Conservation (phyloP, 2,888 invertebrate species). For the Clunio marinus region DNA sequence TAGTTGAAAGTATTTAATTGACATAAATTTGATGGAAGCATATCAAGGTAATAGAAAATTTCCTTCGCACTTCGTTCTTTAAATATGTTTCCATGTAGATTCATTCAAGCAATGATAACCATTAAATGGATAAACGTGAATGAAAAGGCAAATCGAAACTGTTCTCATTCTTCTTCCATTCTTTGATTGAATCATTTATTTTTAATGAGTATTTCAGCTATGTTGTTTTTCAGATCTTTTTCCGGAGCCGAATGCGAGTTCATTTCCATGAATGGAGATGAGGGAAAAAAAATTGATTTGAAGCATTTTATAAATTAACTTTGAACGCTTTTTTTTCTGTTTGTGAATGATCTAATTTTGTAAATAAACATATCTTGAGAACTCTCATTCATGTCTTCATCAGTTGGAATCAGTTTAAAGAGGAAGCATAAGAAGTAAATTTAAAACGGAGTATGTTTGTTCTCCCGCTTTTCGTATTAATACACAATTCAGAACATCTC, state of each 20-base stretch:
- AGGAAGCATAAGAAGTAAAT: too few relatives aligned
- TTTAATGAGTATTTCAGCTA: conserved; percentile 21
- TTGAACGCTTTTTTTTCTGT: neutral
- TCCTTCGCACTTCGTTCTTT: too few relatives aligned
- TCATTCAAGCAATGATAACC: neutral
- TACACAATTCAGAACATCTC: too few relatives aligned
- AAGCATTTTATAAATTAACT: neutral
- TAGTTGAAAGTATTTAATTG: too few relatives aligned
- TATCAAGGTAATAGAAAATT: too few relatives aligned
- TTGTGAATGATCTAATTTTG: neutral
- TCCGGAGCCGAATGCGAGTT: neutral
- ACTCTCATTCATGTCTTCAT: neutral
- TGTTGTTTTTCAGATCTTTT: neutral
- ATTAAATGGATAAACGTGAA: neutral
- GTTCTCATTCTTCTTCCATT: neutral
- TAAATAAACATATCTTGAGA: neutral
- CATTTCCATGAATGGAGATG: conserved; percentile 8
- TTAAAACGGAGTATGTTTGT: too few relatives aligned
- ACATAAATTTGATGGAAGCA: too few relatives aligned
- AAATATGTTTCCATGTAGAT: too few relatives aligned
- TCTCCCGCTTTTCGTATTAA: too few relatives aligned
- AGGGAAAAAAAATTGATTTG: conserved; percentile 9
- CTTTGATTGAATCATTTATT: conserved; percentile 14
- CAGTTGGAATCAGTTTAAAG: neutral
- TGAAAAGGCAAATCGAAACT: neutral